Evolutionary conservation across 35 echinoderm and acorn worm genomes (phyloP), one percentile per base, ranked within the genome.

Genomic region (Hemicentrotus pulcherrimus): DNA sequence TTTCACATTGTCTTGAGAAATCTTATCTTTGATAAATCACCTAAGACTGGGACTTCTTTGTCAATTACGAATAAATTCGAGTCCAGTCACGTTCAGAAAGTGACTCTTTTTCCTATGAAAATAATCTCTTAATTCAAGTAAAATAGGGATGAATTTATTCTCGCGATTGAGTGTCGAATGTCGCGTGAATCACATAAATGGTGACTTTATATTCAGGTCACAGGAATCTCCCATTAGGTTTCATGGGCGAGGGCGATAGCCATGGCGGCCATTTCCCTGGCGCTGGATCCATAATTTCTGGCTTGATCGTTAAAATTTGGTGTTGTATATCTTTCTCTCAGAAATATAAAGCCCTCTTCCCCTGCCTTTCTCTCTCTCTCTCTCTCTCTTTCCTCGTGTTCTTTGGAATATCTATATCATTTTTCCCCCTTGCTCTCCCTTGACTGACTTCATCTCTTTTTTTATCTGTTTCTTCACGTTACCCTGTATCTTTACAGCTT

Each of bases 31-130:
- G 19, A 78, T 0, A 78, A 78, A 7, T 16, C 11, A 14, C 16
- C 2, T 9, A 78, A 70, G 16, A 19, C 16, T 8, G 24, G 5
- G 3, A 32, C 6, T 91, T 28, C 18, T 28, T 19, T 35, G 46
- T 46, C 32, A 47, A 46, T 91, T 47, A 91, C 9, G 31, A 11
- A 4, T 35, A 46, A 91, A 46, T 18, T 91, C 32, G 46, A 46
- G 24, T 91, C 13, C 4, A 91, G 88, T 35, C 46, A 48, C 52
- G 91, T 48, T 48, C 91, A 31, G 30, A 55, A 92, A 30, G 91
- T 52, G 91, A 47, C 52, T 24, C 46, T 52, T 41, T 92, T 55
- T 92, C 91, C n/a, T 47, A 47, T 92, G 28, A 47, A 92, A 47
- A 92, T 30, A 52, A 47, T 55, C 91, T 55, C 46, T 92, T 47